A percentile compares a stretch with the other conserved stretches of the same genome.
These are phyloP conservation scores for Pedionomus torquatus DNA, from an alignment of 2,113 vertebrate species.

Conservation along the genomic window DNA sequence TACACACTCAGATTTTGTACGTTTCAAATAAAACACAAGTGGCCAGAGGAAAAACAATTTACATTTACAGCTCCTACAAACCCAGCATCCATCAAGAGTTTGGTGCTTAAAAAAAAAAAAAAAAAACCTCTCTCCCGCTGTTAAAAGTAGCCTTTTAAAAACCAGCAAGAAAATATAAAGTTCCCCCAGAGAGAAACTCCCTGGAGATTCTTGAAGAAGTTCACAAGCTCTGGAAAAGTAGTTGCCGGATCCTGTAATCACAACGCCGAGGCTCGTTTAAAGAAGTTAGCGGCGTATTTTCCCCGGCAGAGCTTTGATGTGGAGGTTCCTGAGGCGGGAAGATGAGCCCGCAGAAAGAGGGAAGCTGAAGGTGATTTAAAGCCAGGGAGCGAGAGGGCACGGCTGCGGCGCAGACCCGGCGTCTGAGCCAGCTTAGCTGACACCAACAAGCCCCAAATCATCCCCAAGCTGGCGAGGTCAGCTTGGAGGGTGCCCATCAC, in stretches of 20 bases:
- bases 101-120: background rate
- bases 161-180: conserved; percentile 44
- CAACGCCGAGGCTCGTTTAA: background rate
- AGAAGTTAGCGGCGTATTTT: background rate
- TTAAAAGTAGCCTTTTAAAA: conserved; percentile 50
- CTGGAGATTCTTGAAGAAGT: conserved; percentile 51
- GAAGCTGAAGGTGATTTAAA: conserved; percentile 46
- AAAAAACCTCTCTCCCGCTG: background rate
- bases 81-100: conserved; percentile 64
- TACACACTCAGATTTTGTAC: conserved; percentile 71
- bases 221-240: conserved; percentile 45
- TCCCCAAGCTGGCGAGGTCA: background rate
- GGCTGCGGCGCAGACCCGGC: background rate
- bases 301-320: conserved; percentile 25
- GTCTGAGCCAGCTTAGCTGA: background rate
- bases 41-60: conserved; percentile 69
- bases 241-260: conserved; percentile 45
- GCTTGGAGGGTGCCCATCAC: background rate
- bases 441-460: background rate
- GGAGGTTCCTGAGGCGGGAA: background rate
- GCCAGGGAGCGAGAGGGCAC: background rate
- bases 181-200: conserved; percentile 56
- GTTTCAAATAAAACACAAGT: conserved; percentile 75
- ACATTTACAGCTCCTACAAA: conserved; percentile 58
- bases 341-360: background rate